Evolutionary conservation across 2,888 invertebrate genomes (phyloP).

Genomic region (Ectropis crepuscularia): DNA sequence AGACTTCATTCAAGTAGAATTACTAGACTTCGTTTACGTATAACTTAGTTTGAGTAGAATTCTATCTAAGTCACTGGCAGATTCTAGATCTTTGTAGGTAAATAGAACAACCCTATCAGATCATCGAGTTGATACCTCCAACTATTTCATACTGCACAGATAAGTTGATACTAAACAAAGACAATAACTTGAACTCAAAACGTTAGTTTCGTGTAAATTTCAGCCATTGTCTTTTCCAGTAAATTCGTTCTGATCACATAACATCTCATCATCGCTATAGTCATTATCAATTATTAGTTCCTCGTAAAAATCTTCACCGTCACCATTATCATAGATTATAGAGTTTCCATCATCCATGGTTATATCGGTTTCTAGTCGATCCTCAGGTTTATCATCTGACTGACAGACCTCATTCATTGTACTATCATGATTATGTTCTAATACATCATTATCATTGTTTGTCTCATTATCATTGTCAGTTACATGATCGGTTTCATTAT

Average conservation of each 20-base stretch:
- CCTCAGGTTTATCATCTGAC: background rate
- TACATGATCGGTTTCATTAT: too few species aligned
- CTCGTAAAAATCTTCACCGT: constrained; percentile 2
- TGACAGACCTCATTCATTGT: too few species aligned
- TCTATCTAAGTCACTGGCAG: too few species aligned
- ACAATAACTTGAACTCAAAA: constrained; percentile 4
- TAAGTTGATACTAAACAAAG: background rate
- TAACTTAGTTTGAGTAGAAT: too few species aligned
- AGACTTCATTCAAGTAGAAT: too few species aligned
- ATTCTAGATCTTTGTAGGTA: too few species aligned
- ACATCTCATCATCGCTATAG: constrained; percentile 3
- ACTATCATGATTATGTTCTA: background rate
- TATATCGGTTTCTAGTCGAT: background rate
- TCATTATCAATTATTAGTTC: constrained; percentile 1
- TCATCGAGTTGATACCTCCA: too few species aligned
- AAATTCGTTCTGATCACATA: background rate
- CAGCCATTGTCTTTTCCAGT: constrained; percentile 2
- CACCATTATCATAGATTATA: background rate
- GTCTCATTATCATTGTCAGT: too few species aligned
- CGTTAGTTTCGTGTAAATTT: background rate
- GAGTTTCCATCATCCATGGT: background rate
- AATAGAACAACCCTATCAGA: too few species aligned
- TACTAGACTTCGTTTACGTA: too few species aligned
- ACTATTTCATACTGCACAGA: too few species aligned
- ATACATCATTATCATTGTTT: too few species aligned